Base-by-base conservation (phyloP, 2,888 invertebrate genomes). In the Tricholauxania praeusta region DNA sequence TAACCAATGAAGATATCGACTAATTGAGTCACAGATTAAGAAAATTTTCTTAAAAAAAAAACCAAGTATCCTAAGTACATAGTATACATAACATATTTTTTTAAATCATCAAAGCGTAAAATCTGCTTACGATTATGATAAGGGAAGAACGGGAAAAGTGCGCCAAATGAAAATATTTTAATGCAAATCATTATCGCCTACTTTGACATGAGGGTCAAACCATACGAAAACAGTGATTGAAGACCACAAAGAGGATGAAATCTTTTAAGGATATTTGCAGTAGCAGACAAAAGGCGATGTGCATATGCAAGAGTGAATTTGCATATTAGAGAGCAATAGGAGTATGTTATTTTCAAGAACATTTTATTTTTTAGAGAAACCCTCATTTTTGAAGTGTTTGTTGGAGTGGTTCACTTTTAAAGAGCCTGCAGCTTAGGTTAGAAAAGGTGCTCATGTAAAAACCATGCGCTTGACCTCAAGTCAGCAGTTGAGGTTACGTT, bases 121-220 rank as follows among this genome's bases (percentile, higher is more conserved):
- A 82, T 83, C 82, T 75, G 80, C 83, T 82, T 82, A 81, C 75
- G 72, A 74, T 76, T 79, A 15, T 12, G 39, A 62, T 32, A 62
- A 17, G 32, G 14, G 59, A 60, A 5, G 49, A 8, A 55, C 2
- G 12, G 57, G 60, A 66, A 77, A 70, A 80, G 78, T 81, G 80
- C 80, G 80, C 79, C 81, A 78, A 78, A 77, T 73, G 62, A 76
- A 80, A 82, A 82, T 78, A 81, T 72, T 57, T 72, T 64, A 57
- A 67, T 63, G 59, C 64, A 55, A 62, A 62, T 72, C 72, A 68
- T 64, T 57, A 64, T 28, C 68, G 63, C 53, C 63, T 39, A 39
- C 49, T n/a, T n/a, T 70, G 70, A 70, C 53, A 62, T n/a, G 52
- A 49, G 71, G 69, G 60, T 70, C 69, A 70, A 39, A 52, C 69